These are phyloP conservation scores for Furcifer pardalis DNA, from an alignment of 2,797 vertebrate species.

Conservation along the genomic window DNA sequence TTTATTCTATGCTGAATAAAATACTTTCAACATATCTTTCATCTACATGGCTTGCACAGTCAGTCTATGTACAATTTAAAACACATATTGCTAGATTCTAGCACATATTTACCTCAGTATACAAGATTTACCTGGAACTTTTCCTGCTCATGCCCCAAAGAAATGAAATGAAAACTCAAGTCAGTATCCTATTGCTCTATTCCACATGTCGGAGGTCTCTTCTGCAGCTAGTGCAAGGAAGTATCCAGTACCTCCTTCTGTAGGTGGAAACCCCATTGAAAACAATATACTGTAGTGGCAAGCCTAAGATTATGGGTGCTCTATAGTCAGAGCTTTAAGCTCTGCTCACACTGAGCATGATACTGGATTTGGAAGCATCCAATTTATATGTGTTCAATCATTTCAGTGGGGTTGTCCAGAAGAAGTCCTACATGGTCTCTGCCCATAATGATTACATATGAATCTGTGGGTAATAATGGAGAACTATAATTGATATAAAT, in stretches of 20 bases:
- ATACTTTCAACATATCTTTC: slow-evolving; percentile 1
- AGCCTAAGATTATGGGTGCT: too few species aligned
- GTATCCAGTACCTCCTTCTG: too few species aligned
- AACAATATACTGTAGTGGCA: too few species aligned
- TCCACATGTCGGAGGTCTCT: too few species aligned
- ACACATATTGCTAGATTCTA: slow-evolving; percentile 3
- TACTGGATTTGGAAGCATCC: background rate
- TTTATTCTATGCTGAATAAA: slow-evolving; percentile 31
- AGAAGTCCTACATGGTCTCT: background rate
- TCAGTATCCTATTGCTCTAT: too few species aligned
- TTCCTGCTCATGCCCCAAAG: background rate
- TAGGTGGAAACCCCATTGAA: too few species aligned
- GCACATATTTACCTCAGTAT: background rate
- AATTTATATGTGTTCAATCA: background rate
- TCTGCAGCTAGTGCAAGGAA: too few species aligned
- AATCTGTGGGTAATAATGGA: background rate
- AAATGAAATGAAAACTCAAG: background rate
- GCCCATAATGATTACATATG: background rate
- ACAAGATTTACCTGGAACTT: background rate
- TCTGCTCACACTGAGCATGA: too few species aligned
- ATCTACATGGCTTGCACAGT: background rate
- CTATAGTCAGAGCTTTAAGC: too few species aligned
- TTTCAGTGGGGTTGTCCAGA: background rate
- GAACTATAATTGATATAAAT: slow-evolving; percentile 1
- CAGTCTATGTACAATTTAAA: background rate